phyloP scores from a whole-genome alignment of 2,113 vertebrate species.

The Pterocles gutturalis region DNA sequence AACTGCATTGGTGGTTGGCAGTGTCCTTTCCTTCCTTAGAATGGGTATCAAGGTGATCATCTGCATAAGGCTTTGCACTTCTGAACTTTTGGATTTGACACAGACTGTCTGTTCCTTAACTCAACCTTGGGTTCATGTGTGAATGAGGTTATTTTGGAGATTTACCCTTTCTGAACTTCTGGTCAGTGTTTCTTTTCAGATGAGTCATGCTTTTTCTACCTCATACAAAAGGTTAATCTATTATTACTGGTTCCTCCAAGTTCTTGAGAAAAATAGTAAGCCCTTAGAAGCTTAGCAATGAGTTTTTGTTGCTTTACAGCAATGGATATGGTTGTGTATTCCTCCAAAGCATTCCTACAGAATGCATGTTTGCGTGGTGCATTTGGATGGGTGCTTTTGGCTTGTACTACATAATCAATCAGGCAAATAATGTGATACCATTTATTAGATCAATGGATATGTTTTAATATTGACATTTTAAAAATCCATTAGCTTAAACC shows the following conservation, averaged over 20 bases:
- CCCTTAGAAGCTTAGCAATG: not conserved
- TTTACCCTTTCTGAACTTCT: not conserved
- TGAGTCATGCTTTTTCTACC: not conserved
- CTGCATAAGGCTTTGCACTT: not conserved
- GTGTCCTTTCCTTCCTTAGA: not conserved
- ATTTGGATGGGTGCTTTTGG: not conserved
- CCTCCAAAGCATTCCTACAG: not conserved
- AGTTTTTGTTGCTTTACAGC: not conserved
- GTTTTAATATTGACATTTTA: constrained; percentile 14
- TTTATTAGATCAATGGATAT: constrained; percentile 22
- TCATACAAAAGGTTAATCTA: not conserved
- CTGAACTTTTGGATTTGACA: not conserved
- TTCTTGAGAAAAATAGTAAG: not conserved
- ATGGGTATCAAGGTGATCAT: not conserved
- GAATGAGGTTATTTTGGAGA: not conserved
- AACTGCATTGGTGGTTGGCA: not conserved
- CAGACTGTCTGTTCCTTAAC: not conserved
- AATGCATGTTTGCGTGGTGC: not conserved
- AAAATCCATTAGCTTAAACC: constrained; percentile 11
- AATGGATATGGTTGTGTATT: not conserved
- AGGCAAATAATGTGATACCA: not conserved
- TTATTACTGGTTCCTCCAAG: not conserved
- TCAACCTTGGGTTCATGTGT: rapidly evolving
- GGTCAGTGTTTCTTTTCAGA: not conserved
- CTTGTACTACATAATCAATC: not conserved